These are phyloP conservation scores for Drosophila subsilvestris DNA, from an alignment of 2,888 invertebrate species.

Conservation along the genomic window DNA sequence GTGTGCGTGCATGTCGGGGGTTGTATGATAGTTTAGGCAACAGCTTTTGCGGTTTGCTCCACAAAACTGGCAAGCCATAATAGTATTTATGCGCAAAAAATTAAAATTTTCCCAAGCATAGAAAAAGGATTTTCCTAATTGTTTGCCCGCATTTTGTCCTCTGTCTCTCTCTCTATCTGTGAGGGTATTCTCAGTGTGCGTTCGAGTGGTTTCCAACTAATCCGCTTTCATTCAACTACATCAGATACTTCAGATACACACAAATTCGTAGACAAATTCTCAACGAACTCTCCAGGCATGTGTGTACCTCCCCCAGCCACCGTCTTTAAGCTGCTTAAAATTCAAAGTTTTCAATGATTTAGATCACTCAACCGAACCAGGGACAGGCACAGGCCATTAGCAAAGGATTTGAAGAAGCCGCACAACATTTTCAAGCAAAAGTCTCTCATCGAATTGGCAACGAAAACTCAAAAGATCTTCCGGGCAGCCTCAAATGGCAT, in stretches of 20 bases:
- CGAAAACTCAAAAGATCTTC: conserved; percentile 1
- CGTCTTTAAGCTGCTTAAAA: conserved; percentile 66
- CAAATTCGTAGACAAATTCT: conserved; percentile 7
- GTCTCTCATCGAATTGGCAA: conserved; percentile 11
- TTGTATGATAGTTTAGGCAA: conserved; percentile 10
- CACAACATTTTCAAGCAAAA: conserved; percentile 12
- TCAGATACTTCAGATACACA: conserved; percentile 3
- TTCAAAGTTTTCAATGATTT: conserved; percentile 60
- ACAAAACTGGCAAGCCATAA: conserved; percentile 18
- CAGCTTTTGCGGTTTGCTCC: conserved; percentile 22
- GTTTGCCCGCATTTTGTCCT: conserved; percentile 8
- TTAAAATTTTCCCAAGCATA: conserved; percentile 43
- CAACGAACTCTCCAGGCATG: conserved; percentile 7
- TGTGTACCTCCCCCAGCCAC: neutral
- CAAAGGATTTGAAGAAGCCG: conserved; percentile 37
- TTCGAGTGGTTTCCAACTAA: conserved; percentile 26
- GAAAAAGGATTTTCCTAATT: conserved; percentile 39
- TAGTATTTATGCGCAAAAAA: conserved; percentile 48
- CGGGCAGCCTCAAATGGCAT: conserved; percentile 12
- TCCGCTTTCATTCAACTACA: conserved; percentile 46
- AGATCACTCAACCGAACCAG: conserved; percentile 50
- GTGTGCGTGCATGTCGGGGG: neutral
- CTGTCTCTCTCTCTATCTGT: conserved; percentile 2
- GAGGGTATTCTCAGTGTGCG: conserved; percentile 1
- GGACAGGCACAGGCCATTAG: conserved; percentile 55